These are phyloP conservation scores for Habrosyne pyritoides DNA, from an alignment of 2,888 invertebrate genomes.

Conservation along the genomic window DNA sequence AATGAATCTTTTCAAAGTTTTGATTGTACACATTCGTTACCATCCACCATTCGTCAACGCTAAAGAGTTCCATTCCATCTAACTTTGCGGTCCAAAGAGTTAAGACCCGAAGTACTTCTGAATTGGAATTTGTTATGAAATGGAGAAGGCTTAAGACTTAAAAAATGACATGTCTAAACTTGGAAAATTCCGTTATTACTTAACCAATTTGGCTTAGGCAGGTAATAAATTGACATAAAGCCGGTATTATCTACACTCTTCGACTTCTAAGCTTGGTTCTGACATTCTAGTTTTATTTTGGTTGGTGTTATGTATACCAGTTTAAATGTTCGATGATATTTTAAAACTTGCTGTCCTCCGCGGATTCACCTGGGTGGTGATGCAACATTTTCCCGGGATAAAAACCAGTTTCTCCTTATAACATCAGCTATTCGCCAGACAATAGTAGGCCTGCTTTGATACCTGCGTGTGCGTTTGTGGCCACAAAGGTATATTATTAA, in stretches of 20 bases:
- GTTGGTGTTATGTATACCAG: too few species aligned
- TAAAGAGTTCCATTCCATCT: slow-evolving; percentile 61
- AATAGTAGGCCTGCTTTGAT: too few species aligned
- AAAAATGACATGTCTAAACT: slow-evolving; percentile 9
- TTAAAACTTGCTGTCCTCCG: too few species aligned
- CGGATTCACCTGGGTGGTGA: too few species aligned
- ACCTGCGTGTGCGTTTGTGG: too few species aligned
- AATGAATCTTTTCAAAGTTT: slow-evolving; percentile 78
- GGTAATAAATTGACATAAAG: background rate
- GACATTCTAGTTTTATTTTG: too few species aligned
- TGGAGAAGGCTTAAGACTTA: slow-evolving; percentile 21
- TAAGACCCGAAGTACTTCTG: slow-evolving; percentile 55
- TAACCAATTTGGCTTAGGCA: background rate
- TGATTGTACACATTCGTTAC: slow-evolving; percentile 79
- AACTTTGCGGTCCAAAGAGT: slow-evolving; percentile 67
- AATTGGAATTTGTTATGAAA: slow-evolving; percentile 51
- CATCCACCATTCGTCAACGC: slow-evolving; percentile 67
- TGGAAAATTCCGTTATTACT: background rate
- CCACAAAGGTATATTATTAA: too few species aligned
- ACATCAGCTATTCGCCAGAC: too few species aligned
- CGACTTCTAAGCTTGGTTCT: background rate
- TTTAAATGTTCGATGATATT: too few species aligned
- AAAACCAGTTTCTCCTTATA: too few species aligned
- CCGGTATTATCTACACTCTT: background rate
- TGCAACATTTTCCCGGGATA: too few species aligned